These are phyloP conservation scores for Dynastes maya DNA, from an alignment of 2,888 invertebrate genomes.

Conservation along the genomic window DNA sequence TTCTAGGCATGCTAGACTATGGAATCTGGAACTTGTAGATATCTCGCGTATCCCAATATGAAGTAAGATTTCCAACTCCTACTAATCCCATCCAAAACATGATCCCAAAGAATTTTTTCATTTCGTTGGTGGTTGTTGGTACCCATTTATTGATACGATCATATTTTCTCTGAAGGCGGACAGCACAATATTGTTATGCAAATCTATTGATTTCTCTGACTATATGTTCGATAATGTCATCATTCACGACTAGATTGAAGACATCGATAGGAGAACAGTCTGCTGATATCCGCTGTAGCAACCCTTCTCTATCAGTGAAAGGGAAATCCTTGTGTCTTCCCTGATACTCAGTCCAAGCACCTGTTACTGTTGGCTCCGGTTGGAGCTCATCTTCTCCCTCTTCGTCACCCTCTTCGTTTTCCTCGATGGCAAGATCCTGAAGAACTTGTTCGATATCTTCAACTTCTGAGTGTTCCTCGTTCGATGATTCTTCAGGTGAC, in stretches of 20 bases:
- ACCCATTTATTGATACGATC: slow-evolving; percentile 34
- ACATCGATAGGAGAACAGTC: background rate
- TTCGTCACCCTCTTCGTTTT: too few species aligned
- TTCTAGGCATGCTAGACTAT: slow-evolving; percentile 52
- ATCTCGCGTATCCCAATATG: slow-evolving; percentile 45
- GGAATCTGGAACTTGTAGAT: slow-evolving; percentile 37
- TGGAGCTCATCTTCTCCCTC: too few species aligned
- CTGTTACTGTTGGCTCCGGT: background rate
- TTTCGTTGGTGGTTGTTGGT: slow-evolving; percentile 36
- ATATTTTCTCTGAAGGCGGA: background rate
- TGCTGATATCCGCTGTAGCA: slow-evolving; percentile 41
- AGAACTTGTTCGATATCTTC: too few species aligned
- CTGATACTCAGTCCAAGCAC: slow-evolving; percentile 37
- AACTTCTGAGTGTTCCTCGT: too few species aligned
- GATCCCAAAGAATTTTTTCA: slow-evolving; percentile 31
- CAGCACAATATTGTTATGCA: background rate
- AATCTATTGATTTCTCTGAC: background rate
- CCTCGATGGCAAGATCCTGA: too few species aligned
- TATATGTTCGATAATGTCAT: background rate
- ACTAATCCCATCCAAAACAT: slow-evolving; percentile 46
- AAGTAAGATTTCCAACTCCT: background rate
- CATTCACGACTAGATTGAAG: background rate
- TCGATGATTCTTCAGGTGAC: too few species aligned
- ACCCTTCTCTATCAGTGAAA: slow-evolving; percentile 48
- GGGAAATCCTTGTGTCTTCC: slow-evolving; percentile 33